These are phyloP conservation scores for Phylloscopus trochilus DNA, from an alignment of 2,113 vertebrate genomes.

Conservation along the genomic window DNA sequence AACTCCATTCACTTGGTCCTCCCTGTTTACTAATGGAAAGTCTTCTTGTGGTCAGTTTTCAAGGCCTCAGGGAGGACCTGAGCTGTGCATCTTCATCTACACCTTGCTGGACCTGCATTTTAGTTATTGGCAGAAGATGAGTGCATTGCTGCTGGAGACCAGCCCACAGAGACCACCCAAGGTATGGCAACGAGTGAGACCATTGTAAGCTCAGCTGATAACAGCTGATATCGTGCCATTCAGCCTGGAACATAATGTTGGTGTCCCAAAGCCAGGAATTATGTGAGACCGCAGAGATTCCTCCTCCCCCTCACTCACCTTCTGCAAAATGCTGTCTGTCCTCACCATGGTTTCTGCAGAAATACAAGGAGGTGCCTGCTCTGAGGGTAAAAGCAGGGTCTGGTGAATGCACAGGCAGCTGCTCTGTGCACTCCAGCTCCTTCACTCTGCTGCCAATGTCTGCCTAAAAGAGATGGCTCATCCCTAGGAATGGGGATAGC, in stretches of 20 bases:
- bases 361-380: background rate
- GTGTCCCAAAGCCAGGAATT: background rate
- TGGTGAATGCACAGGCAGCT: background rate
- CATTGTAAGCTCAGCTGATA: background rate
- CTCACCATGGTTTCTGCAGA: background rate
- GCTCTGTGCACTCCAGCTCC: background rate
- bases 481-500: background rate
- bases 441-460: background rate
- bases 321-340: background rate
- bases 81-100: background rate
- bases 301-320: background rate
- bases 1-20: background rate
- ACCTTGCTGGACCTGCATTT: background rate
- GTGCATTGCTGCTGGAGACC: background rate
- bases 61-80: background rate
- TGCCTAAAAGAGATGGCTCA: background rate
- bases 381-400: background rate
- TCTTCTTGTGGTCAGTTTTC: background rate
- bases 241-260: fast-evolving
- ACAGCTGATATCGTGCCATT: fast-evolving
- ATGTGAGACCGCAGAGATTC: background rate
- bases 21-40: background rate
- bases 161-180: background rate
- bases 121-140: background rate
- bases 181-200: fast-evolving